These are phyloP conservation scores for Troides helena DNA, from an alignment of 2,888 invertebrate genomes.

Conservation along the genomic window DNA sequence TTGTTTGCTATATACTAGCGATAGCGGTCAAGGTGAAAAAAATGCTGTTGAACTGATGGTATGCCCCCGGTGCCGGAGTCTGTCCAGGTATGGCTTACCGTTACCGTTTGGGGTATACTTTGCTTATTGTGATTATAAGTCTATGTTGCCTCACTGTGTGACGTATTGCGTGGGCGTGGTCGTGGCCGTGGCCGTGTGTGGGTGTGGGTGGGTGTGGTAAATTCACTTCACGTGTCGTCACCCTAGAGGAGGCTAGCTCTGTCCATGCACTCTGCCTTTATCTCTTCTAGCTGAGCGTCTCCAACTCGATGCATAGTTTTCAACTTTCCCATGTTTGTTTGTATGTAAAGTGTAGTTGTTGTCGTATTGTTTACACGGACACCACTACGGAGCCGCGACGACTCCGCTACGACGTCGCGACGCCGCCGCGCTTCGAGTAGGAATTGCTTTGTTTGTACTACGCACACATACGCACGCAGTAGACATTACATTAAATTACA, in stretches of 20 bases:
- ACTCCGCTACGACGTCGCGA: constrained; percentile 4
- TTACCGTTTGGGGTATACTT: too few species aligned
- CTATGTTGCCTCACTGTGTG: constrained; percentile 1
- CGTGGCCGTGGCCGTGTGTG: too few species aligned
- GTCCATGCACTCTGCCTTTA: constrained; percentile 19
- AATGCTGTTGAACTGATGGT: too few species aligned
- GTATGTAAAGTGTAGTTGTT: constrained; percentile 12
- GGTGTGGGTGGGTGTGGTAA: constrained; percentile 18
- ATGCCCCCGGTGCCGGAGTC: too few species aligned
- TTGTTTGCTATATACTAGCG: background rate
- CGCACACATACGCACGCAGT: background rate
- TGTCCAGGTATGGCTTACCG: too few species aligned
- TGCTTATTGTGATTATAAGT: background rate
- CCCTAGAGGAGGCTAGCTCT: constrained; percentile 19
- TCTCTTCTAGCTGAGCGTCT: constrained; percentile 24
- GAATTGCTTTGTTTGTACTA: constrained; percentile 18
- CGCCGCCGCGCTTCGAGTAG: constrained; percentile 14
- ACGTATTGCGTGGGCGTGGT: constrained; percentile 24
- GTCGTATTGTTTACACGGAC: too few species aligned
- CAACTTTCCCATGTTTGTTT: constrained; percentile 1
- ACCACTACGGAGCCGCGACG: too few species aligned
- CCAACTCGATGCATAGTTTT: constrained; percentile 8
- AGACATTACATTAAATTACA: background rate
- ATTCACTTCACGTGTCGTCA: constrained; percentile 10
- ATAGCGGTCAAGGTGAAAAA: background rate